Percentiles rank a stretch among this genome's conserved stretches.
Evolutionary conservation across 2,113 vertebrate genomes (phyloP).

Genomic region (Formicarius rufipectus): DNA sequence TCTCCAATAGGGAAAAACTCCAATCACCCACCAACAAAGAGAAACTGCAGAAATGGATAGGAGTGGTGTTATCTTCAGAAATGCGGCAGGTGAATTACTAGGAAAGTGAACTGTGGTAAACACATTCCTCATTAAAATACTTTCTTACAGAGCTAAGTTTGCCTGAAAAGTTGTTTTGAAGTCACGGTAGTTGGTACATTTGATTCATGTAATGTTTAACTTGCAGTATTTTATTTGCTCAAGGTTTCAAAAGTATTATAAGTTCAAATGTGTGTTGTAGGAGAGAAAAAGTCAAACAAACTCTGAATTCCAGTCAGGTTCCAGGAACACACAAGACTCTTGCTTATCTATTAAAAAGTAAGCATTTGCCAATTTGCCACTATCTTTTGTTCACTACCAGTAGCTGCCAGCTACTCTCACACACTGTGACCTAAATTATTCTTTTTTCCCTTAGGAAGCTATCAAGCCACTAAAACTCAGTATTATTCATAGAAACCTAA

Average conservation of each 20-base stretch:
- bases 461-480: neutral
- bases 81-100: neutral
- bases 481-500: neutral
- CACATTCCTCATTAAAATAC: neutral
- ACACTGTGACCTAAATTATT: neutral
- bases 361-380: conserved; percentile 17
- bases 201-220: conserved; percentile 18
- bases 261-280: neutral
- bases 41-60: neutral
- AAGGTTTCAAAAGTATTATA: neutral
- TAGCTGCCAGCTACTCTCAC: neutral
- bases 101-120: neutral
- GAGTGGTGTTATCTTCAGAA: neutral
- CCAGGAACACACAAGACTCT: conserved; percentile 13
- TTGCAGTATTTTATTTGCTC: conserved; percentile 30
- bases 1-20: neutral
- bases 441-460: neutral
- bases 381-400: neutral
- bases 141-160: neutral
- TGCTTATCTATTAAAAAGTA: conserved; percentile 24
- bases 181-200: neutral
- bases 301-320: neutral
- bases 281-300: conserved; percentile 27
- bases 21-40: neutral
- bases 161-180: conserved; percentile 3